Evolutionary conservation across 2,888 invertebrate species (phyloP).

Genomic region (Cosmopolites sordidus): DNA sequence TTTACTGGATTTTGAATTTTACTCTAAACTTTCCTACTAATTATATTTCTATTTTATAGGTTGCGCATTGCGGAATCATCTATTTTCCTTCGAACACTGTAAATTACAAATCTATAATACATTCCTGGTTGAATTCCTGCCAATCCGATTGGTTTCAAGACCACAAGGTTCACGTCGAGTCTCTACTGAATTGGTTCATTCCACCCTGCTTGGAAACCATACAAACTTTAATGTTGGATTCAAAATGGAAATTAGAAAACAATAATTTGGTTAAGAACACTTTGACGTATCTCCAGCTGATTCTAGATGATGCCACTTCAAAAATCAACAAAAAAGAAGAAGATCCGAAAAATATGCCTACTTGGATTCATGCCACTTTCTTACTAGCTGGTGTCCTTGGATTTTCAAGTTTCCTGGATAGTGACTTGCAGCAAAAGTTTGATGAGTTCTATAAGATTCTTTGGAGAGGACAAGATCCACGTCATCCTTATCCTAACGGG

Average conservation of each 20-base stretch:
- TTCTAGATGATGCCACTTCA: conserved; percentile 40
- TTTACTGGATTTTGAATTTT: no score
- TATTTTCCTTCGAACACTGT: conserved; percentile 55
- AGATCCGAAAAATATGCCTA: conserved; percentile 48
- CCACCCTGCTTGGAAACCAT: conserved; percentile 55
- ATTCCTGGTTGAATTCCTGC: conserved; percentile 48
- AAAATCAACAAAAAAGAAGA: conserved; percentile 37
- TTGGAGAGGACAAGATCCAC: conserved; percentile 44
- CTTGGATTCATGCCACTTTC: conserved; percentile 53
- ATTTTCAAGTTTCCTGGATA: conserved; percentile 61
- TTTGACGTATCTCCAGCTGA: conserved; percentile 43
- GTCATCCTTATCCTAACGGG: conserved; percentile 50
- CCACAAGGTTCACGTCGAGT: conserved; percentile 37
- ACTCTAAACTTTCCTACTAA: no score
- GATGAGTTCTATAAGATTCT: conserved; percentile 45
- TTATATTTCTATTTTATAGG: conserved; percentile 33
- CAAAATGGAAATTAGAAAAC: conserved; percentile 41
- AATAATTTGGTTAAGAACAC: conserved; percentile 44
- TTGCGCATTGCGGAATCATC: conserved; percentile 62
- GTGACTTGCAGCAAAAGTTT: conserved; percentile 44
- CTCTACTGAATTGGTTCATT: conserved; percentile 55
- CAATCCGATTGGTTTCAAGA: conserved; percentile 33
- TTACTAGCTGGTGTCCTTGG: conserved; percentile 69
- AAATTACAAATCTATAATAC: conserved; percentile 54
- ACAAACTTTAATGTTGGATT: conserved; percentile 46